Conservation (phyloP, 2,797 vertebrate species). For the Tragopan temminckii region DNA sequence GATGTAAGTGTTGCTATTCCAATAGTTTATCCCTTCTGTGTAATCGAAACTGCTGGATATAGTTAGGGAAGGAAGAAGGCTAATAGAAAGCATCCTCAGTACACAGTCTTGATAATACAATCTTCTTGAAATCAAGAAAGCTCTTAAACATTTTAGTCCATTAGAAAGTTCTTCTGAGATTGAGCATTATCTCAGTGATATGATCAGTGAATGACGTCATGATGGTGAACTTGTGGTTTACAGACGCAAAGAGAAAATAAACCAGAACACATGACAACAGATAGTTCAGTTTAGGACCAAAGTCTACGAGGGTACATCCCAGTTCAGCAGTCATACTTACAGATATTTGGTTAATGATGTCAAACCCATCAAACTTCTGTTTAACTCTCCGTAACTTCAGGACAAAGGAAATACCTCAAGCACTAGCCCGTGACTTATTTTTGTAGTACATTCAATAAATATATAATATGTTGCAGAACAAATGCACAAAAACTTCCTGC, state of each 20-base stretch:
- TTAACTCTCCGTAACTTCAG: neutral
- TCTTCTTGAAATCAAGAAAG: neutral
- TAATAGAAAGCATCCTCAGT: neutral
- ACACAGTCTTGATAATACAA: neutral
- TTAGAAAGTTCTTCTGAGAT: neutral
- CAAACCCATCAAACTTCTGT: neutral
- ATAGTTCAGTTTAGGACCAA: neutral
- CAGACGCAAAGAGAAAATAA: neutral
- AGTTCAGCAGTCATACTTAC: neutral
- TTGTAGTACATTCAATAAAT: neutral
- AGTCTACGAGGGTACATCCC: neutral
- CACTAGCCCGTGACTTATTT: neutral
- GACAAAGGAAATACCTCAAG: neutral
- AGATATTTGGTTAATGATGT: neutral
- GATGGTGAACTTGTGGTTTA: neutral
- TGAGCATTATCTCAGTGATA: neutral
- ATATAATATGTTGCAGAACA: neutral
- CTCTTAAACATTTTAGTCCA: neutral
- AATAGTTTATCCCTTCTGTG: neutral
- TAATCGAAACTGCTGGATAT: neutral
- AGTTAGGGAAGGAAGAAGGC: neutral
- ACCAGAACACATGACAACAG: rapidly evolving
- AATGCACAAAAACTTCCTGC: neutral
- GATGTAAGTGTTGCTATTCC: neutral
- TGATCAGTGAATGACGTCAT: rapidly evolving